A percentile compares a stretch with the other conserved stretches of the same genome.
Conservation (phyloP, 2,113 vertebrate genomes). For the Pituophis catenifer region DNA sequence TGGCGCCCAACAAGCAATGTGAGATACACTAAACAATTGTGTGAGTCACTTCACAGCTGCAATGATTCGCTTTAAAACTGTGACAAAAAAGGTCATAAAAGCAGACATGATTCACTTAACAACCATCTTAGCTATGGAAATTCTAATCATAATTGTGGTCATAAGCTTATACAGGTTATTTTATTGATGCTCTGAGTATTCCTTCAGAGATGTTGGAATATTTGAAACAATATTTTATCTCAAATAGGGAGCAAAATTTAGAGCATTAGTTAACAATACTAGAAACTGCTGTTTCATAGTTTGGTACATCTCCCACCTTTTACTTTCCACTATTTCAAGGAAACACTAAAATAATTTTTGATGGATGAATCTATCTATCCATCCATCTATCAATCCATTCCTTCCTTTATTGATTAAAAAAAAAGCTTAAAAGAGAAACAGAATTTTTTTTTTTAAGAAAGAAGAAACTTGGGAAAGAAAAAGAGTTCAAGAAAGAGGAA, state of each 20-base stretch:
- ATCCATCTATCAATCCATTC: neutral
- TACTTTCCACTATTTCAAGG: neutral
- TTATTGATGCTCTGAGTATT: neutral
- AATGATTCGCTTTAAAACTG: neutral
- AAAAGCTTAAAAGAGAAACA: neutral
- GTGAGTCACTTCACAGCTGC: neutral
- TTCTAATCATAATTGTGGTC: neutral
- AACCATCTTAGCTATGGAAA: neutral
- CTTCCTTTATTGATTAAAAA: neutral
- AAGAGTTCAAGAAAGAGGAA: neutral
- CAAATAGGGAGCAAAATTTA: neutral
- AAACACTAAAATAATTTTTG: neutral
- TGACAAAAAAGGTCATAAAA: neutral
- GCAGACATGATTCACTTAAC: neutral
- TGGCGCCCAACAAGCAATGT: neutral
- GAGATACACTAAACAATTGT: neutral
- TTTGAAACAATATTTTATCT: neutral
- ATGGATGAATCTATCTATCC: neutral
- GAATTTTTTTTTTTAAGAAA: neutral
- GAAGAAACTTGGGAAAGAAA: neutral
- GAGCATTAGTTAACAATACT: neutral
- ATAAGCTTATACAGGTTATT: neutral
- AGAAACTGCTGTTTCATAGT: neutral
- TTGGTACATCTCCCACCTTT: neutral
- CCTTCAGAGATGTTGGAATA: neutral